Percentiles rank a stretch among this genome's conserved stretches.
phyloP scores from a whole-genome alignment of 2,797 vertebrate species.

The Kryptopterus vitreolus region DNA sequence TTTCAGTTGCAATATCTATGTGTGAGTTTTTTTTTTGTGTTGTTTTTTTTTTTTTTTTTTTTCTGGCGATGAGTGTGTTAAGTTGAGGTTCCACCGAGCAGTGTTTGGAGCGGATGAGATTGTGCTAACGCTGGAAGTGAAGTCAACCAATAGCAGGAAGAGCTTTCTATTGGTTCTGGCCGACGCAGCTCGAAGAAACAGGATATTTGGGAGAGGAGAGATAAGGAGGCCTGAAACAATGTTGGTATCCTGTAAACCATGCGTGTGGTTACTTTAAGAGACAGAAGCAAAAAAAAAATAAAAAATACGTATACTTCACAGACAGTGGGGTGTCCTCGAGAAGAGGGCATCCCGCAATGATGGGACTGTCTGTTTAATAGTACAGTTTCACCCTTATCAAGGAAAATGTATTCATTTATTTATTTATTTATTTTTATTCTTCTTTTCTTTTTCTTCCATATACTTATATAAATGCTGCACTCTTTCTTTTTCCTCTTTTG shows the following conservation, averaged over 20 bases:
- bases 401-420: too few species aligned
- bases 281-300: too few species aligned
- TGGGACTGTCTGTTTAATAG: background rate
- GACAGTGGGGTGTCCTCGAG: conserved; percentile 62
- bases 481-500: too few species aligned
- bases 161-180: conserved; percentile 91
- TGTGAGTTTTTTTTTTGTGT: conserved; percentile 37
- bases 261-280: conserved; percentile 66
- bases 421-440: too few species aligned
- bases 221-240: conserved; percentile 91
- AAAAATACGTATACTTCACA: conserved; percentile 40
- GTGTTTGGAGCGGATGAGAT: conserved; percentile 92
- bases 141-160: conserved; percentile 92
- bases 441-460: too few species aligned
- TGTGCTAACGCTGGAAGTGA: conserved; percentile 94
- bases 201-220: conserved; percentile 92
- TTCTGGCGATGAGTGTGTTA: conserved; percentile 59
- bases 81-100: conserved; percentile 72
- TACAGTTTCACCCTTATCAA: too few species aligned
- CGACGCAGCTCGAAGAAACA: conserved; percentile 84
- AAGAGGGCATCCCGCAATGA: conserved; percentile 61
- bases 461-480: too few species aligned
- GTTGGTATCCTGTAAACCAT: conserved; percentile 90
- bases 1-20: conserved; percentile 64
- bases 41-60: too few species aligned